Conservation (phyloP, 2,888 invertebrate genomes). For the Galerucella pusilla region DNA sequence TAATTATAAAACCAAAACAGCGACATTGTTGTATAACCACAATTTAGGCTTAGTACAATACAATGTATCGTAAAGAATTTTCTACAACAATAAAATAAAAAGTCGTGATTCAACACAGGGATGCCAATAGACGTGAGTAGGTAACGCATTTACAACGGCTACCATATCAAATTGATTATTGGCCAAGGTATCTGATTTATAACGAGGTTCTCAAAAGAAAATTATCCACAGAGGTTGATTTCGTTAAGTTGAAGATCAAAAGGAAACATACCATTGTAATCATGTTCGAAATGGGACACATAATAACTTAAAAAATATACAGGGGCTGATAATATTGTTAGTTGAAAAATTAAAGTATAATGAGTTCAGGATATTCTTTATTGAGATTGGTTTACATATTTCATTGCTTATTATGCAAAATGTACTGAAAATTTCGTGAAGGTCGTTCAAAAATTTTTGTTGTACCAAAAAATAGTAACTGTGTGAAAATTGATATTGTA, state of each 20-base stretch:
- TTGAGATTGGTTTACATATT: too few relatives aligned
- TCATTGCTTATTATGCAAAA: too few relatives aligned
- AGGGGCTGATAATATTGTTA: neutral
- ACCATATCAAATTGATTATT: slow-evolving; percentile 54
- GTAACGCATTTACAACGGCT: slow-evolving; percentile 30
- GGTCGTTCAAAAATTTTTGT: too few relatives aligned
- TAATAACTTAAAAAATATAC: slow-evolving; percentile 15
- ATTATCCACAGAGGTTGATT: slow-evolving; percentile 50
- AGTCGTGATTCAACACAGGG: neutral
- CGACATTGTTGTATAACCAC: slow-evolving; percentile 2
- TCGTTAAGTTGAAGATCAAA: slow-evolving; percentile 35
- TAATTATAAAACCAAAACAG: neutral
- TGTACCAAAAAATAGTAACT: too few relatives aligned
- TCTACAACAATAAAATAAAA: slow-evolving; percentile 4
- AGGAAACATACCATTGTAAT: slow-evolving; percentile 24
- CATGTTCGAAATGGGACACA: slow-evolving; percentile 16
- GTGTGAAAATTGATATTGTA: too few relatives aligned
- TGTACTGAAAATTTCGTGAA: too few relatives aligned
- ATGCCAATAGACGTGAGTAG: slow-evolving; percentile 24
- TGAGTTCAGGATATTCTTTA: too few relatives aligned
- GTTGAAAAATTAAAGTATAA: too few relatives aligned
- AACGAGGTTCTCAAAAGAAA: slow-evolving; percentile 49
- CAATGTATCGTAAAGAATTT: slow-evolving; percentile 8
- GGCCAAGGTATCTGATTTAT: slow-evolving; percentile 52
- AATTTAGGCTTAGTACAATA: neutral